phyloP scores from a whole-genome alignment of 2,797 vertebrate species.

The Rousettus madagascariensis region DNA sequence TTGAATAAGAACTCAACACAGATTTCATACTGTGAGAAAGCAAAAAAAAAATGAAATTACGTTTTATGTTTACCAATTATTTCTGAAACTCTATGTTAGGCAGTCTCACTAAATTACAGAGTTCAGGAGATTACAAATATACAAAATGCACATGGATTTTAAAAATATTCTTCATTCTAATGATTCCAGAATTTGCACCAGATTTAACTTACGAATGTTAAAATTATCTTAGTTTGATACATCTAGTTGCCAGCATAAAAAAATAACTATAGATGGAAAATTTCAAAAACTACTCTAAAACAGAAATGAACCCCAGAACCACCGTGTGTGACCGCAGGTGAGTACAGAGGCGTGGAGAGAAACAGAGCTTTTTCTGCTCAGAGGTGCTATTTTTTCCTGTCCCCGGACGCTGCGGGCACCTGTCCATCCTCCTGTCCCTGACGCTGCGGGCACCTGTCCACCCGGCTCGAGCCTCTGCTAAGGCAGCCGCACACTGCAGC shows the following conservation, averaged over 20 bases:
- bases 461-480: background rate
- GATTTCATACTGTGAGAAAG: background rate
- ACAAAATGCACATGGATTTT: slow-evolving; percentile 51
- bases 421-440: slow-evolving; percentile 39
- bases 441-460: background rate
- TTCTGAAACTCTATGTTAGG: background rate
- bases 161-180: slow-evolving; percentile 50
- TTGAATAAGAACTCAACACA: background rate
- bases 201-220: slow-evolving; percentile 70
- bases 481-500: too few species aligned
- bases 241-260: slow-evolving; percentile 63
- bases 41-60: background rate
- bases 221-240: slow-evolving; percentile 55
- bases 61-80: background rate
- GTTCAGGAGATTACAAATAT: slow-evolving; percentile 34
- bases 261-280: slow-evolving; percentile 33
- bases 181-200: slow-evolving; percentile 40
- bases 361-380: background rate
- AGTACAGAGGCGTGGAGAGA: rapidly evolving
- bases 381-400: slow-evolving; percentile 45
- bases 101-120: background rate
- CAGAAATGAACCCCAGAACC: slow-evolving; percentile 40
- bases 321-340: background rate
- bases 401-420: slow-evolving; percentile 21
- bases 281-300: slow-evolving; percentile 64